Conservation (phyloP, 2,797 vertebrate species). For the Lutjanus argentimaculatus region DNA sequence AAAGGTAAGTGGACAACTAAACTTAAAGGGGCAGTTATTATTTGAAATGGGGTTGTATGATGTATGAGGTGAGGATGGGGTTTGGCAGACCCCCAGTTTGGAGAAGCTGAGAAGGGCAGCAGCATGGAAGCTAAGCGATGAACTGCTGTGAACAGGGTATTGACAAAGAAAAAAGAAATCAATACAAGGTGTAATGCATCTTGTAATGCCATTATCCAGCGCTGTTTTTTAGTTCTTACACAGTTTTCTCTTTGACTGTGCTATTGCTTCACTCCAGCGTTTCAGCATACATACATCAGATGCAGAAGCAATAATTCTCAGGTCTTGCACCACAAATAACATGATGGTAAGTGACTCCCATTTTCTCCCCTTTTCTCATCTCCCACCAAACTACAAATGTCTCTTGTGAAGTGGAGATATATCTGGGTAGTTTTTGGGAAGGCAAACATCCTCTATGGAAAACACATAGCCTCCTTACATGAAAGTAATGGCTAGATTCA, state of each 20-base stretch:
- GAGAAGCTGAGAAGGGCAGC: no score
- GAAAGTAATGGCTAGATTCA: no score
- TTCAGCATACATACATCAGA: slow-evolving; percentile 39
- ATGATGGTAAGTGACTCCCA: slow-evolving; percentile 16
- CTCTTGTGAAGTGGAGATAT: background rate
- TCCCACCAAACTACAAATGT: background rate
- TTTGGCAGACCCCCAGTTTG: no score
- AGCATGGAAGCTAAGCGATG: no score
- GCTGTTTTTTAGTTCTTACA: slow-evolving; percentile 28
- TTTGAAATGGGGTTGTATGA: no score
- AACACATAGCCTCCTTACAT: background rate
- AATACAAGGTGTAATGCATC: no score
- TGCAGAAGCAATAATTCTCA: slow-evolving; percentile 36
- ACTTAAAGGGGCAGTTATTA: background rate
- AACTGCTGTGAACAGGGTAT: no score
- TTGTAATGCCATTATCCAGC: slow-evolving; percentile 20
- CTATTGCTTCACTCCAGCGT: slow-evolving; percentile 37
- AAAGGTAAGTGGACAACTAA: slow-evolving; percentile 21
- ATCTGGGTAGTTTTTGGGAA: background rate
- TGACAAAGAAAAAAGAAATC: no score
- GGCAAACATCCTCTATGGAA: background rate
- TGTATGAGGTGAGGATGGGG: no score
- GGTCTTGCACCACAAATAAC: slow-evolving; percentile 37
- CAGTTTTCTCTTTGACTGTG: slow-evolving; percentile 39
- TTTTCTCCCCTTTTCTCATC: background rate